Base-by-base conservation (phyloP, 2,113 vertebrate species). In the Sinocyclocheilus rhinocerous region DNA sequence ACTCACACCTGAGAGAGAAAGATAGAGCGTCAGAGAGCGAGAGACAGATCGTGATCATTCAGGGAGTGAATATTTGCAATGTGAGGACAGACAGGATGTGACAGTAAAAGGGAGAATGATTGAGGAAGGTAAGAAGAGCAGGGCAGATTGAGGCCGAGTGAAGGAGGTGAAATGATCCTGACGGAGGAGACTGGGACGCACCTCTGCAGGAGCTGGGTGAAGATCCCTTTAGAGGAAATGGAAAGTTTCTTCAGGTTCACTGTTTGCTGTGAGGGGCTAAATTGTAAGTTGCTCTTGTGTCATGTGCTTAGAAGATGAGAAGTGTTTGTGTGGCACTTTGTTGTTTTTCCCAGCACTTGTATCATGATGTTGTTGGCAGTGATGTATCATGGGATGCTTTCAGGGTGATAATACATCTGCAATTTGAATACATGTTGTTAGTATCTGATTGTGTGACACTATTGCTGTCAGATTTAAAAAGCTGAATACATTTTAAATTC, bases 221-320 rank as follows among this genome's bases (percentile, higher is more conserved):
- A 84, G 82, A 94, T 95, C 89, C 84, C 93, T 1, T 83, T 92
- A 90, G 85, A 90, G 65, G 94, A 95, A 91, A 93, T 95, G 92
- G 67, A 90, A 92, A 93, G 93, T 78, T 95, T 91, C 91, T 93
- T 94, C 91, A 91, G 85, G 86, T 94, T 92, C 84, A 85, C 29
- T 39, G 55, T 85, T 85, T 86, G 92, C 90, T 95, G 93, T 83
- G 89, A 92, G 24, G 91, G 73, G 84, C 93, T 95, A 76, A 87
- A 85, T 0, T 36, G 95, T 95, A 90, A 95, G 94, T 94, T 76
- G 67, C 9, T 67, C 20, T 70, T 48, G 10, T 69, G 9, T 57
- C 65, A 65, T 52, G 76, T 33, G 76, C 8, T 77, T 15, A 33
- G n/a, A 48, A 9, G 26, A 52, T 11, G 24, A 18, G 48, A 55